These are phyloP conservation scores for Drosophila mettleri DNA, from an alignment of 2,888 invertebrate species.

Conservation along the genomic window DNA sequence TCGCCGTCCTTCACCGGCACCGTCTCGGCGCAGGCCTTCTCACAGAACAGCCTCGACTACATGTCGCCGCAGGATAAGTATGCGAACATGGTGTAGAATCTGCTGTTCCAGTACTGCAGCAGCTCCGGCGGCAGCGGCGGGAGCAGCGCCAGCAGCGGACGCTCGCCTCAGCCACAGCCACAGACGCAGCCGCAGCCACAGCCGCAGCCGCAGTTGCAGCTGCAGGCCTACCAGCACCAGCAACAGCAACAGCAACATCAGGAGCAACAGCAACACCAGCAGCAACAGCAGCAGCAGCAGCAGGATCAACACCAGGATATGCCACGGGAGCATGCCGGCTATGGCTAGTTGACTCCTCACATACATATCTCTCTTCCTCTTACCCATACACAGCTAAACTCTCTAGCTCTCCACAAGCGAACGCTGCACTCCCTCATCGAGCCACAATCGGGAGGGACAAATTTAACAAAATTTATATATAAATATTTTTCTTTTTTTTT, in stretches of 20 bases:
- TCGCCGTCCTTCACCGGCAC: constrained; percentile 84
- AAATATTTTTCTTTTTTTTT: constrained; percentile 17
- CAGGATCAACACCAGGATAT: constrained; percentile 42
- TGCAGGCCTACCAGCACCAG: constrained; percentile 31
- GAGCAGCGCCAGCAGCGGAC: constrained; percentile 58
- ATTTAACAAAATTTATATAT: constrained; percentile 21
- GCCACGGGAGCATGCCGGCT: constrained; percentile 47
- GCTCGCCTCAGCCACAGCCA: constrained; percentile 49
- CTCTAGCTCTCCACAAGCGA: not conserved
- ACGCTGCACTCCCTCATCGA: constrained; percentile 39
- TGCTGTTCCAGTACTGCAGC: constrained; percentile 82
- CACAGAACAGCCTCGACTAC: constrained; percentile 85
- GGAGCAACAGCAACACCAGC: constrained; percentile 18
- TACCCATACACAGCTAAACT: too few relatives aligned
- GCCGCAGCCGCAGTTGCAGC: constrained; percentile 28
- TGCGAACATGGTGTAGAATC: constrained; percentile 86
- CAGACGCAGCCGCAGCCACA: constrained; percentile 20
- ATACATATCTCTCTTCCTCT: constrained; percentile 30
- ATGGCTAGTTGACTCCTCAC: constrained; percentile 44
- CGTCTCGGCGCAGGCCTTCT: constrained; percentile 85
- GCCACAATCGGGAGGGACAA: constrained; percentile 5
- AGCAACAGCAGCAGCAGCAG: constrained; percentile 29
- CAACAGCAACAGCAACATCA: constrained; percentile 22
- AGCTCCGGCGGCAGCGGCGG: constrained; percentile 58
- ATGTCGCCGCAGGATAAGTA: constrained; percentile 85